Base-by-base conservation (phyloP, 2,113 vertebrate genomes). In the Dipodomys ordii region DNA sequence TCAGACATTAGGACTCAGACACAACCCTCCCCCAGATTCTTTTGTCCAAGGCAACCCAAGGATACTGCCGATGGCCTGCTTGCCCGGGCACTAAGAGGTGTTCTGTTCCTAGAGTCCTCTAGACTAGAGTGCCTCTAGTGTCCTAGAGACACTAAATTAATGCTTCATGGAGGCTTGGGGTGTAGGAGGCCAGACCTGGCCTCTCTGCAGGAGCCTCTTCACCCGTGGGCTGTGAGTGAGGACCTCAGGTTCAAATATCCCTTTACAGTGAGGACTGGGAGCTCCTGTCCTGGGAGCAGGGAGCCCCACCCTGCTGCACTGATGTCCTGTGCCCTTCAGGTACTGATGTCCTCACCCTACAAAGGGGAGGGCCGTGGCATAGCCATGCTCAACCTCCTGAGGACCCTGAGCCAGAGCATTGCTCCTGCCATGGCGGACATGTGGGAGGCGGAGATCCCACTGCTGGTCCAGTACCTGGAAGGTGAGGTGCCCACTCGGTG, bases 361-460 rank as follows among this genome's bases (percentile, higher is more conserved):
- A 96, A 97, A 46, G 96, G 96, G 6, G 97, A 97, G 57, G 96
- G 96, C 6, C 93, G 92, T 0, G 97, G 96, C 6, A 28, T 97
- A 0, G 96, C 97, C 62, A 95, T 96, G 92, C 94, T 97, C 77
- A 94, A 97, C 60, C 97, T 97, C 27, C 93, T 97, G 78, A 81
- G 79, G 78, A 95, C 93, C 10, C 93, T 97, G 87, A 94, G 94
- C 71, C 91, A 91, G 39, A 97, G 87, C 89, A 96, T 97, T 0
- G 93, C 85, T 0, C 97, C 96, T 62, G 22, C 94, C 87, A 96
- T 97, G 97, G 94, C 96, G 0, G 67, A 83, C 71, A 71, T 27
- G 87, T 96, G 97, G 97, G 96, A 97, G n/a, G 15, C 46, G 64
- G 96, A 97, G 87, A 97, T 97, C 71, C 96, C 96, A 0, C 49